Conservation (phyloP, 35 echinoderm and acorn worm genomes). For the Ptychodera flava region DNA sequence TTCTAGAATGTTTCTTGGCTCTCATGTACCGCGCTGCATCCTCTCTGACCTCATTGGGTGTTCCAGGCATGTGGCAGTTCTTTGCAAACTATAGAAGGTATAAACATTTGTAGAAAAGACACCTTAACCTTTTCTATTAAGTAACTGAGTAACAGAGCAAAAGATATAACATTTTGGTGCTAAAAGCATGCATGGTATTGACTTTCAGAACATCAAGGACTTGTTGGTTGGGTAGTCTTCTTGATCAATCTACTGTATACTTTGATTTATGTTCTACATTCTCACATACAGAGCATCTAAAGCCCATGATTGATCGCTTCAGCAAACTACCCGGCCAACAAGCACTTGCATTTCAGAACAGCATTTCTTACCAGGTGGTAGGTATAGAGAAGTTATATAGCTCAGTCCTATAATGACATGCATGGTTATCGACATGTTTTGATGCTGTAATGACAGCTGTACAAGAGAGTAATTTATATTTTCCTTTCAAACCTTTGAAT, state of each 20-base stretch:
- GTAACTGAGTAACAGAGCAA: neutral
- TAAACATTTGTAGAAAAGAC: slow-evolving; percentile 18
- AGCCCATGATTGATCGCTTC: no score
- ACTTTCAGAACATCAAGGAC: neutral
- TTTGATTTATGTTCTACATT: neutral
- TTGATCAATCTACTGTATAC: neutral
- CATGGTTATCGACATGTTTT: no score
- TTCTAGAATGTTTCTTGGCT: slow-evolving; percentile 47
- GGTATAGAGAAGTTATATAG: no score
- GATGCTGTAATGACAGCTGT: no score
- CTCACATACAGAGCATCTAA: no score
- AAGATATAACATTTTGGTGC: neutral
- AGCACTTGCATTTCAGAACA: no score
- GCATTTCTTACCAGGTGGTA: no score
- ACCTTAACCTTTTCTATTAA: neutral
- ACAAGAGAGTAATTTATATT: no score
- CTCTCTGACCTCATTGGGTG: slow-evolving; percentile 75
- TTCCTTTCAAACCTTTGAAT: no score
- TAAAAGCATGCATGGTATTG: neutral
- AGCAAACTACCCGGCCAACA: no score
- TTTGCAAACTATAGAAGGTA: slow-evolving; percentile 52
- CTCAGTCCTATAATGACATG: no score
- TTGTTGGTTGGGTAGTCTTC: neutral
- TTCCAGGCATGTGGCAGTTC: slow-evolving; percentile 83
- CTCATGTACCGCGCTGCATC: slow-evolving; percentile 26